Evolutionary conservation across 2,113 vertebrate species (phyloP).

Genomic region (Polyodon spathula): DNA sequence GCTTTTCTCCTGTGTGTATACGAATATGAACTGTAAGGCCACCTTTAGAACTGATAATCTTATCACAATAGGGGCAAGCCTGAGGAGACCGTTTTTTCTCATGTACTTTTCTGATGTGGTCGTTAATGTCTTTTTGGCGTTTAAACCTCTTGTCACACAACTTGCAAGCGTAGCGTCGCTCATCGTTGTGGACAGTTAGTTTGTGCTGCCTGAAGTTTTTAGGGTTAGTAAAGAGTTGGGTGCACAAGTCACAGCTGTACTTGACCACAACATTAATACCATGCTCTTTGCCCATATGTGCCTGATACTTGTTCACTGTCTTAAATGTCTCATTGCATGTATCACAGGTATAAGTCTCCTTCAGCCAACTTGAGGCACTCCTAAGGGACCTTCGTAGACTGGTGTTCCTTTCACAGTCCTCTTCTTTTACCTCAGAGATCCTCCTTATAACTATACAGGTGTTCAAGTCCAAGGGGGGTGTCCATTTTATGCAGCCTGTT

Average conservation of each 20-base stretch:
- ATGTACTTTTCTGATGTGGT: conserved; percentile 13
- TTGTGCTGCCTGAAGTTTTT: conserved; percentile 28
- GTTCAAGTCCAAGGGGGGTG: no score
- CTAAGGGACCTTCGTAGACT: background rate
- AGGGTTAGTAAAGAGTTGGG: conserved; percentile 26
- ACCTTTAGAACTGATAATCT: conserved; percentile 29
- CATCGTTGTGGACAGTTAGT: background rate
- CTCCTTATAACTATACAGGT: no score
- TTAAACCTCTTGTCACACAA: conserved; percentile 32
- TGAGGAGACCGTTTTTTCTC: conserved; percentile 13
- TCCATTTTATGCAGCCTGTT: no score
- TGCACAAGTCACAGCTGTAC: conserved; percentile 21
- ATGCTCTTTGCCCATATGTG: conserved; percentile 16
- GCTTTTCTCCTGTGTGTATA: conserved; percentile 25
- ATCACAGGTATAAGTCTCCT: background rate
- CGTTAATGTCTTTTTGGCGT: conserved; percentile 14
- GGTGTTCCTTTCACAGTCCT: background rate
- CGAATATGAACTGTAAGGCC: conserved; percentile 23
- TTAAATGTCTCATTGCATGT: conserved; percentile 14
- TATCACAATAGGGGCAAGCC: conserved; percentile 33
- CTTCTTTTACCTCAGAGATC: background rate
- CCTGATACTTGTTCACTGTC: conserved; percentile 20
- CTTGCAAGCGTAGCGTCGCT: conserved; percentile 15
- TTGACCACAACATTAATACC: conserved; percentile 1
- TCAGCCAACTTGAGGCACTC: background rate